Evolutionary conservation across 2,113 vertebrate species (phyloP), one percentile per base, ranked within the genome.

Genomic region (Plecturocebus donacophilus): DNA sequence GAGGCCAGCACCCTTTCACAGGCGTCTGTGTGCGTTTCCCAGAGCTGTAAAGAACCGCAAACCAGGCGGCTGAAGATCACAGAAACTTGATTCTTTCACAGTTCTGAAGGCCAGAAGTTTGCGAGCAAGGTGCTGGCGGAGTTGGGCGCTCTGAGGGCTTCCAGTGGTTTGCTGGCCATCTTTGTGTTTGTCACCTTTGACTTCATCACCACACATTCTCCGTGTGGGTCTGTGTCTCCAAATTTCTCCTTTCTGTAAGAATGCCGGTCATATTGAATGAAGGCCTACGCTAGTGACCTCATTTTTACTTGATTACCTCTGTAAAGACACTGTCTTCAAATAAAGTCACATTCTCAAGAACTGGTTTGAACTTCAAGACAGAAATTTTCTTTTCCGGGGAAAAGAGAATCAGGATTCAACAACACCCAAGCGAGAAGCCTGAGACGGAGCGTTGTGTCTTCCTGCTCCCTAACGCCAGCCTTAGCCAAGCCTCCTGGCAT

Each of bases 131-230:
- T 32, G 17, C 30, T 42, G 27, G 40, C 0, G 8, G 81, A 8
- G 38, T 6, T 40, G 35, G 32, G 20, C 40, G 58, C 58, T 87
- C 32, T 21, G 45, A 45, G 35, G 54, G 47, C n/a, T n/a, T 54
- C 70, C 75, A 8, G 13, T 38, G 85, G 30, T 54, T 89, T 73
- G 27, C n/a, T 38, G 49, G 25, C 66, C 61, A 35, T 23, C 32
- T 52, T 35, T 35, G 12, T 14, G 1, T 30, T 19, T 3, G 20
- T 6, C 8, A 12, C 1, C 6, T 42, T 30, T 30, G 21, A 5
- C 61, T 42, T 32, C 30, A 23, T 35, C 30, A 21, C 47, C 82
- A 35, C 3, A 1, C 4, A 6, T 45, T 66, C 19, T 5, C 38
- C n/a, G 14, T 13, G 68, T 71, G 32, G 12, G n/a, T 70, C 25